phyloP scores from a whole-genome alignment of 2,113 vertebrate species.

The Xenus cinereus region DNA sequence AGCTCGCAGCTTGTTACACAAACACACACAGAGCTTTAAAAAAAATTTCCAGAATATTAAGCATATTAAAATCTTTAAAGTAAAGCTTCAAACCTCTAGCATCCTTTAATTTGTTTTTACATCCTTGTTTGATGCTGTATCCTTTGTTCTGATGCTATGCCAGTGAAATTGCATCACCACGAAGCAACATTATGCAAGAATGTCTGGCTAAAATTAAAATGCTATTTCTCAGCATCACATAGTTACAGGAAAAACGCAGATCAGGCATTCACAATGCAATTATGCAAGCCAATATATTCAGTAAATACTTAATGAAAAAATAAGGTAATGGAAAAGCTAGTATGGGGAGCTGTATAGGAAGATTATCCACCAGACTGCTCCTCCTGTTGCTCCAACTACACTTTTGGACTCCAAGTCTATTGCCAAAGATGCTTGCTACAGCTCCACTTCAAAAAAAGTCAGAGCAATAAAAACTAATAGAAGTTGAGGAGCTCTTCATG shows the following conservation, averaged over 20 bases:
- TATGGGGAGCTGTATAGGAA: not conserved
- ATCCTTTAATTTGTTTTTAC: constrained; percentile 55
- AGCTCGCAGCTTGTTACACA: not conserved
- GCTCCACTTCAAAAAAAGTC: not conserved
- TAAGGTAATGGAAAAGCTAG: not conserved
- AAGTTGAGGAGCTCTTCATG: not conserved
- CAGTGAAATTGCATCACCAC: constrained; percentile 44
- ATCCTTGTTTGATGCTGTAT: constrained; percentile 32
- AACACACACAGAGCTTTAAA: not conserved
- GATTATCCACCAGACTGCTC: not conserved
- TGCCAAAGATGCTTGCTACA: not conserved
- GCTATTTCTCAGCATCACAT: constrained; percentile 12
- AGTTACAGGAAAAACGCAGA: constrained; percentile 5
- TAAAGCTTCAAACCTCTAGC: constrained; percentile 25
- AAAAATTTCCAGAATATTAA: constrained; percentile 22
- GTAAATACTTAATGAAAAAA: constrained; percentile 28
- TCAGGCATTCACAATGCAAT: constrained; percentile 11
- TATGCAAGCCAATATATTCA: not conserved
- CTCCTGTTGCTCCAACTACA: not conserved
- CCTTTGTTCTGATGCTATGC: constrained; percentile 58
- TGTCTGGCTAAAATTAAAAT: constrained; percentile 55
- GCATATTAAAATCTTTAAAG: constrained; percentile 51
- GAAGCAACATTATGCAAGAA: constrained; percentile 45
- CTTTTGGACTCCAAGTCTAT: not conserved
- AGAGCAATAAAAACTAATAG: not conserved